These are phyloP conservation scores for Napeogenes sylphis DNA, from an alignment of 2,888 invertebrate species.

Conservation along the genomic window DNA sequence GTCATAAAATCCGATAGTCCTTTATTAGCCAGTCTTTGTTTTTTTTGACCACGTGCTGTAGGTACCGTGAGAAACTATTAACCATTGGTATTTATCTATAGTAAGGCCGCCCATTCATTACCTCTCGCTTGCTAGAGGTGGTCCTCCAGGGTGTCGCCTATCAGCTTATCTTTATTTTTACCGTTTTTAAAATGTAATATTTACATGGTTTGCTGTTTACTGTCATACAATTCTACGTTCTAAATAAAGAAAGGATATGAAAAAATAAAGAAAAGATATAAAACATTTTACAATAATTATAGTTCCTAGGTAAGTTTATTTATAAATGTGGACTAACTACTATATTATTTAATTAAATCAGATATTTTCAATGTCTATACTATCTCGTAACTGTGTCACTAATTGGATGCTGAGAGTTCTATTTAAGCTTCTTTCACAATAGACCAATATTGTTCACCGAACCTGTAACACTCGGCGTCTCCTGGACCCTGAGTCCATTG, in stretches of 20 bases:
- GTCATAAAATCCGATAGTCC: not conserved
- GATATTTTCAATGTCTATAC: no score
- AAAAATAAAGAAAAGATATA: no score
- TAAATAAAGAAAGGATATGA: no score
- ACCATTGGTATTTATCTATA: constrained; percentile 2
- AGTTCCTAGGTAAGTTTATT: no score
- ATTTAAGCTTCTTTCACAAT: no score
- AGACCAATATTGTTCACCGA: no score
- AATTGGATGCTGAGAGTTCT: no score
- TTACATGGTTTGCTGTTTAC: not conserved
- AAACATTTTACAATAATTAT: no score
- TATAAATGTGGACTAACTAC: no score
- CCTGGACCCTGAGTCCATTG: constrained; percentile 8
- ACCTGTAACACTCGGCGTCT: no score
- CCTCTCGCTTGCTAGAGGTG: not conserved
- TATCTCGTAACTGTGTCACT: no score
- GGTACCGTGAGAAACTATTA: constrained; percentile 30
- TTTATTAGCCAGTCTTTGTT: constrained; percentile 9
- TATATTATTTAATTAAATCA: no score
- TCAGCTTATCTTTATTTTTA: constrained; percentile 1
- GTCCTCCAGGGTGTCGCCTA: not conserved
- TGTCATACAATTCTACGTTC: not conserved
- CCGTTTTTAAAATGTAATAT: not conserved
- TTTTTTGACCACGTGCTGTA: constrained; percentile 21
- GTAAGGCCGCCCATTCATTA: constrained; percentile 13